Conservation (phyloP, 2,888 invertebrate genomes). For the Eupithecia subumbrata region DNA sequence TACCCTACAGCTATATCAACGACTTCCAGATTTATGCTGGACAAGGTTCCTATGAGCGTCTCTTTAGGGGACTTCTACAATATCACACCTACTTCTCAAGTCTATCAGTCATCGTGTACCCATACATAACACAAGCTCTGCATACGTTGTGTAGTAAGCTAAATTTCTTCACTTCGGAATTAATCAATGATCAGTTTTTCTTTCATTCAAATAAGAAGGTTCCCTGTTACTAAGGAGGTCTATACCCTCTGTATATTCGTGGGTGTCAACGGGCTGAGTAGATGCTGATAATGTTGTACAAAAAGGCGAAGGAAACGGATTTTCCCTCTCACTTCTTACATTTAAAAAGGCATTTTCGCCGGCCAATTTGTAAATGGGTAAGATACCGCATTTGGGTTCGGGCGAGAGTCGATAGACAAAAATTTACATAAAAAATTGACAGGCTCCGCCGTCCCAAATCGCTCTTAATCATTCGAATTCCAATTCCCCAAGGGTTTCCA, state of each 20-base stretch:
- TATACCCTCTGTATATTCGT: no score
- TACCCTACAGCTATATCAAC: no score
- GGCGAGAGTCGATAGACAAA: conserved; percentile 44
- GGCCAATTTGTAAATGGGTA: conserved; percentile 28
- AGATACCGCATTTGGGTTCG: conserved; percentile 14
- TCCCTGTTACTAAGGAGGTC: not conserved
- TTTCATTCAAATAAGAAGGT: no score
- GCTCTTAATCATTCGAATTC: conserved; percentile 59
- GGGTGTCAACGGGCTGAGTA: not conserved
- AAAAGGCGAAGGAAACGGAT: conserved; percentile 6
- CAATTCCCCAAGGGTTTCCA: conserved; percentile 52
- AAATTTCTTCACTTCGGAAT: not conserved
- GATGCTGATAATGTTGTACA: not conserved
- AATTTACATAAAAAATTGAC: conserved; percentile 65
- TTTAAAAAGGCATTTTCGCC: conserved; percentile 19
- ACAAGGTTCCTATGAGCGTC: not conserved
- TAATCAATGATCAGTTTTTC: no score
- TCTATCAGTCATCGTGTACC: not conserved
- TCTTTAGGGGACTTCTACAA: not conserved
- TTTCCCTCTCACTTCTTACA: conserved; percentile 2
- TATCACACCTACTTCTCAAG: not conserved
- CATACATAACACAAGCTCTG: not conserved
- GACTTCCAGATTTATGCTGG: not conserved
- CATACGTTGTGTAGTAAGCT: not conserved
- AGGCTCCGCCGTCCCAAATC: conserved; percentile 53